Base-by-base conservation (phyloP, 2,797 vertebrate species). In the Knipowitschia caucasica region DNA sequence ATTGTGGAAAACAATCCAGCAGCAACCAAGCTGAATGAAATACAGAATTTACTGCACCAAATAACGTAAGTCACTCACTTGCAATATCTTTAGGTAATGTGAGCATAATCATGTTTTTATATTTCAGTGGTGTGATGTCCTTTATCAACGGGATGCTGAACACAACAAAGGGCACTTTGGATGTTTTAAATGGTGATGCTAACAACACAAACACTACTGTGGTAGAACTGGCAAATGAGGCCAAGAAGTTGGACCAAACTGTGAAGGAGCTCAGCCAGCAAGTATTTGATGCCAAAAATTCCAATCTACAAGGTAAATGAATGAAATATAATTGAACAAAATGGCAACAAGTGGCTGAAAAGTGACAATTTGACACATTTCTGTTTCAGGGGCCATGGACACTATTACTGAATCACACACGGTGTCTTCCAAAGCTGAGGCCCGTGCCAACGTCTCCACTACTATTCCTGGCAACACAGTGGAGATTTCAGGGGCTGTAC, bases 271-370 rank as follows among this genome's bases (percentile, higher is more conserved):
- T 96, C 56, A 89, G 72, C 9, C 89, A 91, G 59, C 91, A 93
- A 68, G 85, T 98, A 38, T 86, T 93, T 64, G 86, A 91, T 36
- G 89, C 92, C 70, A 99, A 99, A 85, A 95, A 98, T 63, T 90
- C 95, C 53, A 95, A 99, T 85, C 78, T 95, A 67, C 84, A 89
- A 12, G 97, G 97, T 99, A 43, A 1, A 21, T 21, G 18, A n/a
- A 25, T 24, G 8, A 43, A 25, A 24, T 14, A n/a, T 23, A 25
- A 7, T 39, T 2, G 1, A 12, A 6, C 23, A 20, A 24, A 14
- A 1, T 0, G 11, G 7, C 18, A 23, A 23, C 20, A 33, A 5
- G 9, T 24, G 40, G 15, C 27, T 26, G 25, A 46, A 2, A 29
- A 18, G 17, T 26, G 21, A 25, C 34, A 4, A 17, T n/a, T 5